A percentile compares a stretch with the other conserved stretches of the same genome.
These are phyloP conservation scores for Drosophila phalerata DNA, from an alignment of 2,888 invertebrate genomes.

Conservation along the genomic window DNA sequence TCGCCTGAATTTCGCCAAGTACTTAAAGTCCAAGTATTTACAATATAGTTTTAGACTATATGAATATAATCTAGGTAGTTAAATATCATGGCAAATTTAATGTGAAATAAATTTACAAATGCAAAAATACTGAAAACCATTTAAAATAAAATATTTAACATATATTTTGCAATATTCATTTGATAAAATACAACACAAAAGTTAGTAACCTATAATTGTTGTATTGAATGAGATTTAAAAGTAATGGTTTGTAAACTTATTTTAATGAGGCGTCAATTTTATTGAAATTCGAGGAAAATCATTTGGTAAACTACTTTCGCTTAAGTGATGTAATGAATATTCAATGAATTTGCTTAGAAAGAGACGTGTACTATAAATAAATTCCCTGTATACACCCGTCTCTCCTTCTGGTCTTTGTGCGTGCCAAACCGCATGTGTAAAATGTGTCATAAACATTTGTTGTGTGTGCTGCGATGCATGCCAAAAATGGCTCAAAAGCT, in stretches of 20 bases:
- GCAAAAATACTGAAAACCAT: too few relatives aligned
- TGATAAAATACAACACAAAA: too few relatives aligned
- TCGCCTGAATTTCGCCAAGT: not conserved
- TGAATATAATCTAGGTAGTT: too few relatives aligned
- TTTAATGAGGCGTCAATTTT: not conserved
- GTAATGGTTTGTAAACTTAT: not conserved
- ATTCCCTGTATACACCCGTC: too few relatives aligned
- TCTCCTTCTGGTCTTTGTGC: conserved; percentile 20
- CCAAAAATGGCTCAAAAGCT: conserved; percentile 43
- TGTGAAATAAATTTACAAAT: too few relatives aligned
- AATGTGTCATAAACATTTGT: conserved; percentile 75
- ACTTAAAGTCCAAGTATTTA: not conserved
- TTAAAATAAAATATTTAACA: too few relatives aligned
- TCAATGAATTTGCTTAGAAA: conserved; percentile 18
- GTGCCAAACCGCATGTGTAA: conserved; percentile 70
- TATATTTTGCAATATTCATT: too few relatives aligned
- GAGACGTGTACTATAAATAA: not conserved
- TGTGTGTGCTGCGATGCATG: conserved; percentile 46
- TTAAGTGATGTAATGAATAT: conserved; percentile 27
- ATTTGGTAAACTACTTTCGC: conserved; percentile 11
- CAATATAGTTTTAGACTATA: not conserved
- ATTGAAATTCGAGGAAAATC: not conserved
- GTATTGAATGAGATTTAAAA: not conserved
- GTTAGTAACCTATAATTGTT: too few relatives aligned
- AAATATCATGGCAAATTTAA: too few relatives aligned